Evolutionary conservation across 2,113 vertebrate species (phyloP), one percentile per base, ranked within the genome.

Genomic region (Hemibagrus wyckioides): DNA sequence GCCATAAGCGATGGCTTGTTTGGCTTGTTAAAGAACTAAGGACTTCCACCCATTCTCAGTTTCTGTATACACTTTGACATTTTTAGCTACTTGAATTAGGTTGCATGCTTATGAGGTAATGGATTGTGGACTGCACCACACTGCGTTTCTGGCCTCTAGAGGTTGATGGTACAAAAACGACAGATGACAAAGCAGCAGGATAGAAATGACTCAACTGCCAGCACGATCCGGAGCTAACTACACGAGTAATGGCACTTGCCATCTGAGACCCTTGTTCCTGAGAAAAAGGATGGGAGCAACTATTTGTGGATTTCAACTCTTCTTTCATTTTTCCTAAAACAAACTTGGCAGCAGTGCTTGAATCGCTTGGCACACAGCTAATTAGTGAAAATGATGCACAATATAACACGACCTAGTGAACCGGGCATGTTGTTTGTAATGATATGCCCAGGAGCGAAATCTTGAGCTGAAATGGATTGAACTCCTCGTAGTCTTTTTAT

Each of bases 161-260:
- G 82, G 44, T 52, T 61, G 61, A 67, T 41, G 54, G 65, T 80
- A 65, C 23, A 63, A 84, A 82, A n/a, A 54, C 69, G 87, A 90
- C 89, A 90, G 87, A 90, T 85, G 89, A 88, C 82, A 77, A 85
- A 85, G 85, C 89, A 90, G 87, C 89, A 90, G 87, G 89, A 73
- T 41, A 86, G 85, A 90, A 63, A 33, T 67, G 50, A 82, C 39
- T 77, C 39, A 61, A 79, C 65, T 81, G 89, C 84, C 89, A 88
- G 85, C 80, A 80, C 65, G 73, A n/a, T 90, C 80, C 85, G 85
- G 82, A 69, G 73, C 73, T 48, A 54, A 84, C 80, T 83, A 83
- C 81, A 86, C 63, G 56, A 82, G 82, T 77, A 84, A 54, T 63
- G 56, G 57, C 88, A 88, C 82, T 76, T 85, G 83, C 82, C 84